Evolutionary conservation across 2,797 vertebrate species (phyloP).

Genomic region (Acrossocheilus wenchowensis): DNA sequence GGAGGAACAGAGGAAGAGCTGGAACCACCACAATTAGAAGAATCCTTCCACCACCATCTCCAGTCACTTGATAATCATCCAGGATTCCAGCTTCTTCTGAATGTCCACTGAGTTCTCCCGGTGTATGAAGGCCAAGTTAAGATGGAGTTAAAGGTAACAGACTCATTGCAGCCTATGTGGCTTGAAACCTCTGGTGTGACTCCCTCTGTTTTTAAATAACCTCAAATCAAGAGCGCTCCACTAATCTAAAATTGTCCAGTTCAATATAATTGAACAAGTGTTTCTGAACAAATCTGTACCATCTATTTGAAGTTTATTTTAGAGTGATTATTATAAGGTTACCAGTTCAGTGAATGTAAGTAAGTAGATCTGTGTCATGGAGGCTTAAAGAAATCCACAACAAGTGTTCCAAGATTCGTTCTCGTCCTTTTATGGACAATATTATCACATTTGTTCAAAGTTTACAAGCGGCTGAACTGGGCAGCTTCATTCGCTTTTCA

Average conservation of each 20-base stretch:
- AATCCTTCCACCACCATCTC: conserved; percentile 1
- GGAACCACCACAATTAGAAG: conserved; percentile 26
- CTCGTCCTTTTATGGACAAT: neutral
- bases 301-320: conserved; percentile 2
- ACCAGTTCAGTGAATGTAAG: conserved; percentile 13
- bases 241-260: neutral
- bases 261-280: neutral
- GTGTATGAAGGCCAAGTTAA: conserved; percentile 19
- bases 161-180: conserved; percentile 13
- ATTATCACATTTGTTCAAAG: neutral
- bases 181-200: conserved; percentile 20
- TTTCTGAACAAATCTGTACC: conserved; percentile 12
- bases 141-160: conserved; percentile 47
- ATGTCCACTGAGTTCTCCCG: conserved; percentile 35
- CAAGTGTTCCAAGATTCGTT: neutral
- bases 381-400: neutral
- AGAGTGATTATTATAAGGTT: neutral
- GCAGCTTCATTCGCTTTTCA: conserved; percentile 12
- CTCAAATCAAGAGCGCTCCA: conserved; percentile 6
- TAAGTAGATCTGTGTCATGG: conserved; percentile 1
- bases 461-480: conserved; percentile 23
- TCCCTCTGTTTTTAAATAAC: conserved; percentile 41
- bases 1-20: conserved; percentile 19
- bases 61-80: conserved; percentile 27
- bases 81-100: conserved; percentile 32